These are phyloP conservation scores for Sebastes oblongus DNA, from an alignment of 2,797 vertebrate genomes.

Conservation along the genomic window DNA sequence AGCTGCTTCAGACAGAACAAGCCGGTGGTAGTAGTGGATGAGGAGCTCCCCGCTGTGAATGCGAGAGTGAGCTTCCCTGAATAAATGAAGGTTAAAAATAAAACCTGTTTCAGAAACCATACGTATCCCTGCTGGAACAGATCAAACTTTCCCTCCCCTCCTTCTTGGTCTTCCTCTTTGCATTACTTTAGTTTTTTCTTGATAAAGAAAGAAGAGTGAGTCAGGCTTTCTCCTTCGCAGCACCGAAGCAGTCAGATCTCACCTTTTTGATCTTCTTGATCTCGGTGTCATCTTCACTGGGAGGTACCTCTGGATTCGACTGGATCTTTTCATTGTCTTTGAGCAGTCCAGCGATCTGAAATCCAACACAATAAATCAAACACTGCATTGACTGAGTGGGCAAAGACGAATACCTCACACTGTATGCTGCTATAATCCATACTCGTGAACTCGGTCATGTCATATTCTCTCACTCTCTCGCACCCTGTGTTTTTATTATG, in stretches of 20 bases:
- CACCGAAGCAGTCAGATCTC: not conserved
- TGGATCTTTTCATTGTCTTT: conserved; percentile 96
- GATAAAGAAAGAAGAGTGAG: not conserved
- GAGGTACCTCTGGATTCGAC: conserved; percentile 83
- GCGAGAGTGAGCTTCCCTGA: not conserved
- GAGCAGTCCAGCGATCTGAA: conserved; percentile 89
- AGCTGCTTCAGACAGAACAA: conserved; percentile 3
- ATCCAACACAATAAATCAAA: conserved; percentile 22
- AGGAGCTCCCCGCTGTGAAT: not conserved
- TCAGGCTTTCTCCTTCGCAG: not conserved
- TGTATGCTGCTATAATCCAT: not conserved
- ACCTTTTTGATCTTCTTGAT: conserved; percentile 99
- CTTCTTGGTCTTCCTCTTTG: not conserved
- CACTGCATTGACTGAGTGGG: not conserved
- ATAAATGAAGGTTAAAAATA: conserved; percentile 31
- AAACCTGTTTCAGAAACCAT: conserved; percentile 8
- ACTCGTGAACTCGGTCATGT: not conserved
- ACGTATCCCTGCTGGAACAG: not conserved
- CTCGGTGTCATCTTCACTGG: conserved; percentile 92
- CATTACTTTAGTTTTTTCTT: not conserved
- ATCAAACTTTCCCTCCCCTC: not conserved
- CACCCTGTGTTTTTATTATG: not conserved
- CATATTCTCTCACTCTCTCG: not conserved
- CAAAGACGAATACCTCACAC: not conserved
- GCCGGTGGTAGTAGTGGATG: not conserved